phyloP scores from a whole-genome alignment of 1,140 invertebrate species.

The Saccostrea glomerata region DNA sequence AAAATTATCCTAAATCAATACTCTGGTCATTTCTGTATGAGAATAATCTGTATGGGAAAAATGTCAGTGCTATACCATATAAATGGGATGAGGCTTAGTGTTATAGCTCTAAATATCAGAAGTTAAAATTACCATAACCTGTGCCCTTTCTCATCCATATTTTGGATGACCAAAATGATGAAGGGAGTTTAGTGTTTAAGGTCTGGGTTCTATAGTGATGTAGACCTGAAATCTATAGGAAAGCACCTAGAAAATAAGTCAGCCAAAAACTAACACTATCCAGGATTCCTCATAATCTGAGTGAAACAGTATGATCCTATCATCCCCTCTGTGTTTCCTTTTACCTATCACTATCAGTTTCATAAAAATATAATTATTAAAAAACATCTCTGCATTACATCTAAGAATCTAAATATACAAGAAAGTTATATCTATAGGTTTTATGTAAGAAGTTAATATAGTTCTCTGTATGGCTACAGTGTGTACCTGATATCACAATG shows the following conservation, averaged over 20 bases:
- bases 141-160: no score
- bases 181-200: no score
- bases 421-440: neutral
- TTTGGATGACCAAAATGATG: no score
- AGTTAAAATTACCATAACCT: no score
- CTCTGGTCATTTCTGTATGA: no score
- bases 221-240: neutral
- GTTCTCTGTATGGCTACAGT: neutral
- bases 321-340: neutral
- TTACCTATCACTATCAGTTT: conserved; percentile 31
- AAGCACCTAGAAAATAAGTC: neutral
- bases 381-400: neutral
- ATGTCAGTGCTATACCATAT: no score
- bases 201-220: neutral
- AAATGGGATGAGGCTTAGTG: no score
- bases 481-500: neutral
- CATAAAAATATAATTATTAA: neutral
- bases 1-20: no score
- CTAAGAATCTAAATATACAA: neutral
- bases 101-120: no score
- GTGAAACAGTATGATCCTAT: neutral
- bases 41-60: no score
- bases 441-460: conserved; percentile 7
- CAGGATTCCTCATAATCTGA: neutral
- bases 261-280: neutral